A percentile compares a stretch with the other conserved stretches of the same genome.
phyloP scores from a whole-genome alignment of 2,797 vertebrate genomes.

The Austrolebias charrua region DNA sequence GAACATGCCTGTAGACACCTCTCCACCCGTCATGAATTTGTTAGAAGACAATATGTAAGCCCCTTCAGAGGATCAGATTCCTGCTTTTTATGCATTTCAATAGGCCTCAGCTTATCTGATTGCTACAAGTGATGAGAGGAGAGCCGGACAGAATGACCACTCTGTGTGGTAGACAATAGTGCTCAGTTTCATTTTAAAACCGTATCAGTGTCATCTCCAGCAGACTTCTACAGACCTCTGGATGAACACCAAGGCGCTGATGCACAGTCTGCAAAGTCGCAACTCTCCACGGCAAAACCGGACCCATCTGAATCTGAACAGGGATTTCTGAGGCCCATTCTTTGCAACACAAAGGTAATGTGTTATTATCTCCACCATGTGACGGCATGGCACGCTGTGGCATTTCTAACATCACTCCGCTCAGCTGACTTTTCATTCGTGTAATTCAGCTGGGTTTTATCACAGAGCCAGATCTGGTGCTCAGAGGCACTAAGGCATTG shows the following conservation, averaged over 20 bases:
- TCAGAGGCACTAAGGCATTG: constrained; percentile 39
- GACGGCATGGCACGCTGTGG: constrained; percentile 17
- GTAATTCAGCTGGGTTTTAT: constrained; percentile 48
- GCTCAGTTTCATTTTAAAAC: constrained; percentile 22
- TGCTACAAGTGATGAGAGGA: neutral
- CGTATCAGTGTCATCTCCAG: constrained; percentile 34
- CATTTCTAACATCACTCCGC: constrained; percentile 32
- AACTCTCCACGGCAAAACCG: constrained; percentile 35
- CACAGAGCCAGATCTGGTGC: constrained; percentile 43
- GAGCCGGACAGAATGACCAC: constrained; percentile 11
- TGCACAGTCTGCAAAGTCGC: constrained; percentile 30
- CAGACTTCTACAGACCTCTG: constrained; percentile 24
- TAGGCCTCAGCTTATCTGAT: constrained; percentile 58
- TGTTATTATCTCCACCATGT: constrained; percentile 32
- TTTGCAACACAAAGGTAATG: constrained; percentile 24
- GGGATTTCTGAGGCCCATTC: constrained; percentile 39
- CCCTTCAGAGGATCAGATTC: constrained; percentile 37
- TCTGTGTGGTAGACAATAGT: constrained; percentile 20
- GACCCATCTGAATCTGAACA: constrained; percentile 27
- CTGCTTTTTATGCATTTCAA: constrained; percentile 12
- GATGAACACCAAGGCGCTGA: constrained; percentile 28
- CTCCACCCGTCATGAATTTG: constrained; percentile 13
- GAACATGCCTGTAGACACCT: constrained; percentile 28
- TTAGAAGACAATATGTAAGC: constrained; percentile 30
- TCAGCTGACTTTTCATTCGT: constrained; percentile 31